Percentiles rank a stretch among this genome's conserved stretches.
These are phyloP conservation scores for Trypoxylus dichotomus DNA, from an alignment of 1,140 invertebrate genomes.

Conservation along the genomic window DNA sequence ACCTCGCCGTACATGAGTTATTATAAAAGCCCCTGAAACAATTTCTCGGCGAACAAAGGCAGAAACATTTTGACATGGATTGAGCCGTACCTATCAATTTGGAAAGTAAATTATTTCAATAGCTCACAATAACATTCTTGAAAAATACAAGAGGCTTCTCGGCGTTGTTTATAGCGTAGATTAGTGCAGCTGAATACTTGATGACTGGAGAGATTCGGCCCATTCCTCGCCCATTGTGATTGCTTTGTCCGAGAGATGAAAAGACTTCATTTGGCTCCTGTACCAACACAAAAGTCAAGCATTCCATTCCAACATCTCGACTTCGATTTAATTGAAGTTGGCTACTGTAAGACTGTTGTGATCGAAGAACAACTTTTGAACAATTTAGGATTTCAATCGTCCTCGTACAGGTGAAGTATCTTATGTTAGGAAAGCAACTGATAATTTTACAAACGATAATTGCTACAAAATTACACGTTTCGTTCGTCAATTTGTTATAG, in stretches of 20 bases:
- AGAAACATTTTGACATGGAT: constrained; percentile 44
- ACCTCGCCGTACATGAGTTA: constrained; percentile 9
- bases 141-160: constrained; percentile 39
- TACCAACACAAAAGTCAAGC: constrained; percentile 45
- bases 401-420: constrained; percentile 12
- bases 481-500: background rate
- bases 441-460: constrained; percentile 15
- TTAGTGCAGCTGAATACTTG: constrained; percentile 46
- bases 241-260: constrained; percentile 43
- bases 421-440: background rate
- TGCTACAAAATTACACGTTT: constrained; percentile 16
- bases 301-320: constrained; percentile 42
- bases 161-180: constrained; percentile 43
- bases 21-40: constrained; percentile 27
- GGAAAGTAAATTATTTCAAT: constrained; percentile 49
- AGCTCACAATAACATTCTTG: constrained; percentile 44
- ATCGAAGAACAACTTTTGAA: constrained; percentile 34
- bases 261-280: constrained; percentile 48
- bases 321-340: constrained; percentile 45
- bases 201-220: constrained; percentile 43
- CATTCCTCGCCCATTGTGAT: constrained; percentile 37
- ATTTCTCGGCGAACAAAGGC: constrained; percentile 36
- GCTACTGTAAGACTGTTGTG: constrained; percentile 44
- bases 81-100: constrained; percentile 47
- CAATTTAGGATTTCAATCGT: constrained; percentile 33